These are phyloP conservation scores for Hydrolagus colliei DNA, from an alignment of 2,797 vertebrate genomes.

Conservation along the genomic window DNA sequence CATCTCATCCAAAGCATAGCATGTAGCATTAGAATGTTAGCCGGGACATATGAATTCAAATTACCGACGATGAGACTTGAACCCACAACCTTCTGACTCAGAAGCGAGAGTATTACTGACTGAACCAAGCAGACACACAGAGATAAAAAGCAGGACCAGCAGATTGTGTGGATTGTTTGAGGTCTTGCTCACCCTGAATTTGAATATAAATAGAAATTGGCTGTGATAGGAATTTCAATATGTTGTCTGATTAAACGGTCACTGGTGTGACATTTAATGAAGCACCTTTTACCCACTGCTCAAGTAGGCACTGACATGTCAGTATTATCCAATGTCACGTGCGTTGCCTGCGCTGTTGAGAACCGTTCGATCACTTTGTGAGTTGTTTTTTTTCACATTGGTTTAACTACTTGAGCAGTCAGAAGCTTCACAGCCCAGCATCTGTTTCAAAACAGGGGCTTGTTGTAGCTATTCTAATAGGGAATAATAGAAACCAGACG, in stretches of 20 bases:
- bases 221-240: constrained; percentile 17
- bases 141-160: background rate
- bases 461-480: too few species aligned
- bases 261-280: constrained; percentile 6
- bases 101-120: too few species aligned
- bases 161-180: background rate
- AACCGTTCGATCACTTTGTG: constrained; percentile 22
- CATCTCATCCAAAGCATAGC: too few species aligned
- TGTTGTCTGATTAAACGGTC: constrained; percentile 24
- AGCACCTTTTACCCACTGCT: constrained; percentile 19
- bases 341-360: constrained; percentile 7
- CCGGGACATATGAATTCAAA: too few species aligned
- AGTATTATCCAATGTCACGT: constrained; percentile 23
- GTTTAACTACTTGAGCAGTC: constrained; percentile 12
- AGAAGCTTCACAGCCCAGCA: background rate
- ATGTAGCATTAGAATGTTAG: too few species aligned
- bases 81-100: too few species aligned
- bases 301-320: constrained; percentile 28
- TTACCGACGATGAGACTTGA: too few species aligned
- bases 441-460: background rate
- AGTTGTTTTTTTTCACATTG: constrained; percentile 12
- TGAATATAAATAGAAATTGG: constrained; percentile 24
- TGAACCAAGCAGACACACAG: too few species aligned
- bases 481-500: too few species aligned
- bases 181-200: background rate